A percentile compares a stretch with the other conserved stretches of the same genome.
phyloP scores from a whole-genome alignment of 2,797 vertebrate genomes.

The Cetoscarus ocellatus region DNA sequence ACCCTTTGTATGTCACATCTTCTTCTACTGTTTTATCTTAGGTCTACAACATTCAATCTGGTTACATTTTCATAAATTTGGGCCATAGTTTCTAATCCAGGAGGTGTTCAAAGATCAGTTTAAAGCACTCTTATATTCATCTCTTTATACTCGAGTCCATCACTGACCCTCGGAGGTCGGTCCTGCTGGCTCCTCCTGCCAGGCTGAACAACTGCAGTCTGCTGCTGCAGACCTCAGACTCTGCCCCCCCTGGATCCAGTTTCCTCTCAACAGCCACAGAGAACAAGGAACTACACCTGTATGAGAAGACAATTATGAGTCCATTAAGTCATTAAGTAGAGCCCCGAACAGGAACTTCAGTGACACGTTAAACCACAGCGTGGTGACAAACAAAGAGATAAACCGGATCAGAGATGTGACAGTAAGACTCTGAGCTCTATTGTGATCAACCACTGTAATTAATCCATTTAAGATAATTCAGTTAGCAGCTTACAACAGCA shows the following conservation, averaged over 20 bases:
- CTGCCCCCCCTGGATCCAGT: slow-evolving; percentile 43
- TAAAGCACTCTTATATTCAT: not conserved
- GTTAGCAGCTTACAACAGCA: slow-evolving; percentile 24
- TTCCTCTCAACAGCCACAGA: slow-evolving; percentile 82
- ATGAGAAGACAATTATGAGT: not conserved
- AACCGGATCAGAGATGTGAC: not conserved
- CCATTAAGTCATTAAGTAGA: not conserved
- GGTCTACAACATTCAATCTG: too few relatives aligned
- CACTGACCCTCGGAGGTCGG: slow-evolving; percentile 79
- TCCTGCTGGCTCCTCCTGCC: slow-evolving; percentile 77
- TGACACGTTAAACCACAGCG: not conserved
- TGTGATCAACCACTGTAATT: slow-evolving; percentile 11
- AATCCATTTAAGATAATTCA: slow-evolving; percentile 31
- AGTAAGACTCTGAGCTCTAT: slow-evolving; percentile 3
- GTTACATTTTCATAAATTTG: not conserved
- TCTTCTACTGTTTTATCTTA: too few relatives aligned
- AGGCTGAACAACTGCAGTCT: slow-evolving; percentile 78
- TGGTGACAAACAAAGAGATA: not conserved
- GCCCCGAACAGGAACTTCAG: not conserved
- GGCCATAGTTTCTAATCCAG: too few relatives aligned
- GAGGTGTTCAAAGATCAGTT: too few relatives aligned
- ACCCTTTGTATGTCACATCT: too few relatives aligned
- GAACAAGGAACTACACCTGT: slow-evolving; percentile 83
- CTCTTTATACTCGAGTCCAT: not conserved
- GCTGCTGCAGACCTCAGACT: slow-evolving; percentile 66